Base-by-base conservation (phyloP, 2,797 vertebrate species). In the Numenius phaeopus region DNA sequence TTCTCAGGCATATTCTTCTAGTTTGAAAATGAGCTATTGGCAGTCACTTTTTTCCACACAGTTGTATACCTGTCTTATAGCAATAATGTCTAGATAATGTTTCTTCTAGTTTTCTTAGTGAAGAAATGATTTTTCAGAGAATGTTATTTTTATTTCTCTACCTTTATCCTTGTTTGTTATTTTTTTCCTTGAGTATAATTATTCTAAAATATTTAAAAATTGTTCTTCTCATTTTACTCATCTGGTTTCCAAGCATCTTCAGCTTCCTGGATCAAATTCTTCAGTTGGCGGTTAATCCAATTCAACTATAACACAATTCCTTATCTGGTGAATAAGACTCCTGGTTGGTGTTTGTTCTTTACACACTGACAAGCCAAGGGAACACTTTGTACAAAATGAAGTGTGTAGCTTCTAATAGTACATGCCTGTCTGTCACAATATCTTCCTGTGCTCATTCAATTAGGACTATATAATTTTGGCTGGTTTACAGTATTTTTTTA, bases 311-410 rank as follows among this genome's bases (percentile, higher is more conserved):
- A 83, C 73, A 65, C 87, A 90, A 87, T 88, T 97, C 54, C 71
- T 91, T 85, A 82, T 93, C 94, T 96, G 95, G 85, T 94, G 95
- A 95, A 94, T 97, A 92, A 97, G 79, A 81, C 47, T 79, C 34
- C 37, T 87, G 47, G 70, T 87, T 95, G 72, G 61, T 97, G 90
- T 97, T 97, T 97, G 64, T 94, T 98, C 95, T 95, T 96, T 89
- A 76, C 71, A 67, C 62, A 50, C 65, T 90, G 88, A 91, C 84
- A 92, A 93, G 76, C 72, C 52, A 32, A 95, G 62, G 85, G 95
- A 96, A 94, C 86, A 59, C 76, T 73, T 91, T 73, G 89, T 97
- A 90, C 79, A 79, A 84, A 93, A 81, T 18, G 39, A 89, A 86
- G 29, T n/a, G 54, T 65, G 24, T 67, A 90, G 58, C 69, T 96